Evolutionary conservation across 2,113 vertebrate genomes (phyloP).

Genomic region (Psittacara wagleri): DNA sequence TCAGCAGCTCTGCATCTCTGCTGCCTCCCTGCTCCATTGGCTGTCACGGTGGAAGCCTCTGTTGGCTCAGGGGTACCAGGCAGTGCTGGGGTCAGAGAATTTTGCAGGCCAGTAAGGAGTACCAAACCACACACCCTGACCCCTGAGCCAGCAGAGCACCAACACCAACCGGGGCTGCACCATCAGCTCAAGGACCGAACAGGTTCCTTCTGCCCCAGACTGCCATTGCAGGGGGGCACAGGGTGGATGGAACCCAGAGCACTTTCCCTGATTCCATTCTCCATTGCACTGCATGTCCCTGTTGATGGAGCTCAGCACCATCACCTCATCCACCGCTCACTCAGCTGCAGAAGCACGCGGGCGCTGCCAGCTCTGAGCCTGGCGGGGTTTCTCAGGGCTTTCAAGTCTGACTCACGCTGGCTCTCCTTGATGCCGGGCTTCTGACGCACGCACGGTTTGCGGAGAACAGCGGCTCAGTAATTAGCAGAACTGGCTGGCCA

Average conservation of each 20-base stretch:
- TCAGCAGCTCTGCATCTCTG: not conserved
- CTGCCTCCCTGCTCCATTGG: not conserved
- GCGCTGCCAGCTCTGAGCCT: not conserved
- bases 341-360: not conserved
- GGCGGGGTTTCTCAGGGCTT: not conserved
- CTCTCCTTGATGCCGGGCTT: not conserved
- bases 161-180: fast-evolving
- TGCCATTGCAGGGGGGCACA: not conserved
- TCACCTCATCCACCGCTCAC: fast-evolving
- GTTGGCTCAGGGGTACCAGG: not conserved
- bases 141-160: fast-evolving
- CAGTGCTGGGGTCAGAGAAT: fast-evolving
- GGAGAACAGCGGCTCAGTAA: not conserved
- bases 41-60: fast-evolving
- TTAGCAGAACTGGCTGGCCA: not conserved
- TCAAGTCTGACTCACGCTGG: not conserved
- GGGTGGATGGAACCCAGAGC: not conserved
- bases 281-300: fast-evolving
- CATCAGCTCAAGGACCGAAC: fast-evolving
- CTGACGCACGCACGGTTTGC: not conserved
- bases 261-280: not conserved
- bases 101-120: not conserved
- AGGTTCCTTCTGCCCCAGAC: not conserved
- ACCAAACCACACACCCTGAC: fast-evolving
- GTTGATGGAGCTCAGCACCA: not conserved